Base-by-base conservation (phyloP, 2,888 invertebrate species). In the Ophion costatus region DNA sequence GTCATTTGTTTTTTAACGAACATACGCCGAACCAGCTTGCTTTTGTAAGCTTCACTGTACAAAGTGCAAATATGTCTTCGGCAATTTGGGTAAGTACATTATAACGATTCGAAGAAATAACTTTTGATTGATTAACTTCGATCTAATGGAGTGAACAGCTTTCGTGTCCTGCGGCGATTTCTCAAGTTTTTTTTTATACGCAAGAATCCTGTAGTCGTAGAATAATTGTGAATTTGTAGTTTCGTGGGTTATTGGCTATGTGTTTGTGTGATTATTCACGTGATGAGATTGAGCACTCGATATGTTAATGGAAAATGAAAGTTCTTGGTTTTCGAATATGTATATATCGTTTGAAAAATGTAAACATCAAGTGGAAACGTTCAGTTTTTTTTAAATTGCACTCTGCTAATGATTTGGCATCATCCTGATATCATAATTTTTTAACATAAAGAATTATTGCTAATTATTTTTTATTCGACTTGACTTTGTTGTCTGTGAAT, bases 1-100 rank as follows among this genome's bases (percentile, higher is more conserved):
- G 4, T 20, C 17, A 29, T 75, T 45, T 51, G 11, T 29, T 69
- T 73, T 57, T 33, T 22, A 22, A 20, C 22, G 33, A n/a, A 42
- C 20, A 63, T 33, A 64, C n/a, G n/a, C 67, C 64, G 42, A 69
- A 17, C 22, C 74, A 61, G 63, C 69, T 84, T 80, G 86, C 78
- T 76, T 67, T 73, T 66, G 69, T 73, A 42, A 63, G 17, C 64
- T 33, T 67, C 74, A 14, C 29, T 63, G 56, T 51, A 87, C 73
- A 66, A 67, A 83, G 69, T 75, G 70, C 76, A 82, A 87, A 74
- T 42, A 92, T 92, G 92, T 92, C 92, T 83, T 90, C 92, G 29
- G 89, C 88, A 64, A 91, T 92, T 90, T 88, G 89, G 87, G 92
- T 92, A 87, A 92, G 92, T 92, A 89, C 61, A 59, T 64, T 51